Evolutionary conservation across 1,140 invertebrate genomes (phyloP), one percentile per base, ranked within the genome.

Genomic region (Onthophagus taurus): DNA sequence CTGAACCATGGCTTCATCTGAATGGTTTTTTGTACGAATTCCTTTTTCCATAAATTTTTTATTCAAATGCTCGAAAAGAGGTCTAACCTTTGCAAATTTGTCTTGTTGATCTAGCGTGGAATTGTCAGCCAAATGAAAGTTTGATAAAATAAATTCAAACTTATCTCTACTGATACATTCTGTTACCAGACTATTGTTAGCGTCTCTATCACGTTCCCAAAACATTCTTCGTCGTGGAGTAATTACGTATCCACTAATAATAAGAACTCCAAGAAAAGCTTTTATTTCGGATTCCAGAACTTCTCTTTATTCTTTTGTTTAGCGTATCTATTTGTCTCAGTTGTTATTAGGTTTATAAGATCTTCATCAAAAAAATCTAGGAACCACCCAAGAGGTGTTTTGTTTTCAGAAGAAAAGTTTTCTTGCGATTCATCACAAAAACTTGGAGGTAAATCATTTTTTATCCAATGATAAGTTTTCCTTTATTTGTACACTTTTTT

Each of bases 41-140:
- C n/a, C n/a, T n/a, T n/a, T n/a, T n/a, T n/a, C n/a, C n/a, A n/a
- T n/a, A n/a, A n/a, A n/a, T n/a, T n/a, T n/a, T n/a, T n/a, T n/a
- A n/a, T n/a, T n/a, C n/a, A n/a, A n/a, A n/a, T n/a, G n/a, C n/a
- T n/a, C n/a, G n/a, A n/a, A n/a, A n/a, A n/a, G n/a, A n/a, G n/a
- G n/a, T n/a, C n/a, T n/a, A n/a, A n/a, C n/a, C n/a, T n/a, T n/a
- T n/a, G n/a, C n/a, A n/a, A n/a, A n/a, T n/a, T n/a, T n/a, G n/a
- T n/a, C n/a, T n/a, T n/a, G n/a, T n/a, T n/a, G n/a, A n/a, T n/a
- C n/a, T n/a, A n/a, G n/a, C n/a, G n/a, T n/a, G n/a, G n/a, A n/a
- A 42, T 66, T 66, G 44, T 63, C 52, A 36, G n/a, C 16, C 31
- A 38, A 30, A 44, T 54, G 49, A 14, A 58, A 19, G 31, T 54